Percentiles rank a stretch among this genome's conserved stretches.
phyloP scores from a whole-genome alignment of 2,888 invertebrate species.

The Neoitamus cyanurus region DNA sequence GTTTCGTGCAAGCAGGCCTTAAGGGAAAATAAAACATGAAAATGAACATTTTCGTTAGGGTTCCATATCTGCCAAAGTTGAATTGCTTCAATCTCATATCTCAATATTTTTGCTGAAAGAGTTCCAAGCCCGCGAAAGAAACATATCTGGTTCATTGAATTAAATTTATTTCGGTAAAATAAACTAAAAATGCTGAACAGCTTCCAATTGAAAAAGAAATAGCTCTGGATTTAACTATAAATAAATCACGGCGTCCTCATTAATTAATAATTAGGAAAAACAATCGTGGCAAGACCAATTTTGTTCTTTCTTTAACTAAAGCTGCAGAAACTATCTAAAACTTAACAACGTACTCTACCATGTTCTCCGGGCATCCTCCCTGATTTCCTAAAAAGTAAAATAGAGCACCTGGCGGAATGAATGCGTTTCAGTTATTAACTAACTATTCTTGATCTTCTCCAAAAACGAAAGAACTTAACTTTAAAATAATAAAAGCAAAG shows the following conservation, averaged over 20 bases:
- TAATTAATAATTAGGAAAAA: neutral
- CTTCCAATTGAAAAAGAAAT: neutral
- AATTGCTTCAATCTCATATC: too few species aligned
- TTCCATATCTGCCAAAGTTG: too few species aligned
- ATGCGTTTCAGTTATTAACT: neutral
- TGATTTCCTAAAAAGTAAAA: neutral
- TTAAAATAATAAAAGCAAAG: neutral
- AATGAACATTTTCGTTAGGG: too few species aligned
- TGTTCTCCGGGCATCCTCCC: neutral
- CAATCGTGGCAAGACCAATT: neutral
- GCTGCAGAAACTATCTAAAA: neutral
- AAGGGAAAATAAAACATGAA: too few species aligned
- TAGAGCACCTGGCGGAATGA: constrained; percentile 39
- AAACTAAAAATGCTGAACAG: neutral
- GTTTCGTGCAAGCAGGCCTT: too few species aligned
- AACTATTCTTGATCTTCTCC: neutral
- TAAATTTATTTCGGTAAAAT: neutral
- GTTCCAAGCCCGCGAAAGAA: neutral
- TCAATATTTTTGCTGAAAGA: neutral
- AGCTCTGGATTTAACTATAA: neutral
- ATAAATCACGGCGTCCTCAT: neutral
- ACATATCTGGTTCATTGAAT: neutral
- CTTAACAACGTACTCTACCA: constrained; percentile 2
- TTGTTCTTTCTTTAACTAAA: neutral
- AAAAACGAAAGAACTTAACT: neutral